Percentiles rank a stretch among this genome's conserved stretches.
Evolutionary conservation across 2,797 vertebrate species (phyloP).

Genomic region (Xiphorhynchus erythropygius): DNA sequence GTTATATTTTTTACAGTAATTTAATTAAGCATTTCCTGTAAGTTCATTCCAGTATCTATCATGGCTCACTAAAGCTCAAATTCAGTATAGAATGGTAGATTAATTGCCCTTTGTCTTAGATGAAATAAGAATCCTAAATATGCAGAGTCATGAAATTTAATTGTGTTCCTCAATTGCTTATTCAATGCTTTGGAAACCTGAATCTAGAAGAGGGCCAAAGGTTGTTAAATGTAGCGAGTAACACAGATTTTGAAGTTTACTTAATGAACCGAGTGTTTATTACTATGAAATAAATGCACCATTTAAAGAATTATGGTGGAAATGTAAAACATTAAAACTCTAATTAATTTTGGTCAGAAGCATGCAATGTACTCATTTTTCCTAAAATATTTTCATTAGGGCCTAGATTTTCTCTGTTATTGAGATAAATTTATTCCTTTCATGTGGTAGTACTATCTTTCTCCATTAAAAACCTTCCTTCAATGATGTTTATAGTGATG

Average conservation of each 20-base stretch:
- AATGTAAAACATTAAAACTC: conserved; percentile 76
- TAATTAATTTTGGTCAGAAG: conserved; percentile 81
- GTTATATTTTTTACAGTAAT: conserved; percentile 82
- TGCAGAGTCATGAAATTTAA: conserved; percentile 90
- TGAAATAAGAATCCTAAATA: conserved; percentile 87
- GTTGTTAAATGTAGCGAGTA: conserved; percentile 88
- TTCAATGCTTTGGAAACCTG: conserved; percentile 78
- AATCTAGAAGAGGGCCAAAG: conserved; percentile 76
- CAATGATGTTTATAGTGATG: neutral
- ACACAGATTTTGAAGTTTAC: conserved; percentile 83
- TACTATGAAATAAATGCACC: conserved; percentile 82
- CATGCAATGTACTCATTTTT: conserved; percentile 71
- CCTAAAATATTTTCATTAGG: conserved; percentile 73
- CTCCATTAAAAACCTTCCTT: neutral
- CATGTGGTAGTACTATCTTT: conserved; percentile 19
- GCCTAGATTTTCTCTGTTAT: conserved; percentile 58
- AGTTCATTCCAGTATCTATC: conserved; percentile 84
- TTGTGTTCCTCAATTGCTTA: conserved; percentile 85
- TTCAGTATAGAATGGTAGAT: conserved; percentile 80
- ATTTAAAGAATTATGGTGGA: conserved; percentile 81
- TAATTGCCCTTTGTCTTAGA: conserved; percentile 88
- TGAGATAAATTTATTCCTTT: conserved; percentile 64
- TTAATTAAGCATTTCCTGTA: conserved; percentile 87
- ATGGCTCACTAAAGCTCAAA: conserved; percentile 84
- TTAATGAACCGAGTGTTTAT: conserved; percentile 91